phyloP scores from a whole-genome alignment of 2,113 vertebrate genomes.

The Scartelaos histophorus region DNA sequence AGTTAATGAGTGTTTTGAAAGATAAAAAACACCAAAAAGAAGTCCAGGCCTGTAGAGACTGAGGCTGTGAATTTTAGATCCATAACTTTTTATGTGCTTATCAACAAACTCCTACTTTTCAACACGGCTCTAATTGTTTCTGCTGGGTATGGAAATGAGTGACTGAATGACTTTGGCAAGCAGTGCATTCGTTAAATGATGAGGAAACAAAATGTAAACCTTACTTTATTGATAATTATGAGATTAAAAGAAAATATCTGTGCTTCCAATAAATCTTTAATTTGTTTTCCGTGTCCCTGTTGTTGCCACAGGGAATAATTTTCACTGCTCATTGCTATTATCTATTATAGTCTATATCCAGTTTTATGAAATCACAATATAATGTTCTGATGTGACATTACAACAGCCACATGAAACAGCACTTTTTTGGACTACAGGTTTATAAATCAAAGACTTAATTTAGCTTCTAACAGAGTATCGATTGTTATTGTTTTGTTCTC shows the following conservation, averaged over 20 bases:
- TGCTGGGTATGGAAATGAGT: constrained; percentile 36
- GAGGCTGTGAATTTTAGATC: constrained; percentile 18
- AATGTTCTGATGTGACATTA: too few relatives aligned
- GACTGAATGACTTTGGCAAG: constrained; percentile 16
- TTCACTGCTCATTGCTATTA: too few relatives aligned
- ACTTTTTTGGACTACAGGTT: too few relatives aligned
- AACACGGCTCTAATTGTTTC: constrained; percentile 54
- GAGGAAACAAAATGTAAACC: not conserved
- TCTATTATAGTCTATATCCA: too few relatives aligned
- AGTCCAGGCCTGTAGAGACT: constrained; percentile 46
- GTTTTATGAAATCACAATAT: too few relatives aligned
- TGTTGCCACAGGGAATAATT: not conserved
- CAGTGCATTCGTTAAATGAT: not conserved
- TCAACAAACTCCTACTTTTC: constrained; percentile 51
- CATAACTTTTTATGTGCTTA: constrained; percentile 4
- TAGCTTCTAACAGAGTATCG: too few relatives aligned
- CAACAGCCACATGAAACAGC: too few relatives aligned
- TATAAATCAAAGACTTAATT: too few relatives aligned
- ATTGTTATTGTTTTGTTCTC: too few relatives aligned
- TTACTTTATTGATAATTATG: not conserved
- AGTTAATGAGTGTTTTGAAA: constrained; percentile 68
- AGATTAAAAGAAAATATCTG: not conserved
- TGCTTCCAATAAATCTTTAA: not conserved
- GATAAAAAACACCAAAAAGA: constrained; percentile 46
- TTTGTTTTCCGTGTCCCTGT: not conserved